Percentiles rank a stretch among this genome's conserved stretches.
These are phyloP conservation scores for Siphlonurus alternatus DNA, from an alignment of 2,888 invertebrate genomes.

Conservation along the genomic window DNA sequence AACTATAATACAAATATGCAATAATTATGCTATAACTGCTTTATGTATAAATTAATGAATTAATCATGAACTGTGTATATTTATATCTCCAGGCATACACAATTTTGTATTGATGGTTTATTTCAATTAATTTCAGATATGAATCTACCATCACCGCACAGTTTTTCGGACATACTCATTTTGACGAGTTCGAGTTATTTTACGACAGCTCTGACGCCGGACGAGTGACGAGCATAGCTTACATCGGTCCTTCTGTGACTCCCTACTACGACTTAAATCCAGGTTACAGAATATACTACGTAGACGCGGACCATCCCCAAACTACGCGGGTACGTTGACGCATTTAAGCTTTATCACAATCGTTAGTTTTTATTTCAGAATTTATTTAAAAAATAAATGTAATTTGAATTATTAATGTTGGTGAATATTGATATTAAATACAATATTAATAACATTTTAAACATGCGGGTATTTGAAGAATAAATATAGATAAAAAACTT, in stretches of 20 bases:
- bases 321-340: slow-evolving; percentile 65
- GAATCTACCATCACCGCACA: slow-evolving; percentile 80
- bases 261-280: slow-evolving; percentile 87
- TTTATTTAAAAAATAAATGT: not conserved
- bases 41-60: too few relatives aligned
- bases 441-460: not conserved
- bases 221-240: slow-evolving; percentile 71
- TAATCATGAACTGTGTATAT: too few relatives aligned
- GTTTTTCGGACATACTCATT: slow-evolving; percentile 89
- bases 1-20: too few relatives aligned
- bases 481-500: not conserved
- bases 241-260: slow-evolving; percentile 87
- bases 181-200: slow-evolving; percentile 84
- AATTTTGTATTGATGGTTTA: not conserved
- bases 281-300: slow-evolving; percentile 87
- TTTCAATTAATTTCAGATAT: slow-evolving; percentile 32
- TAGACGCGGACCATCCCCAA: slow-evolving; percentile 79
- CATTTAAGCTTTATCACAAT: not conserved
- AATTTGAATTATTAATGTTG: too few relatives aligned
- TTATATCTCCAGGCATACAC: too few relatives aligned
- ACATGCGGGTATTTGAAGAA: not conserved
- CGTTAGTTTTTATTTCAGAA: slow-evolving; percentile 1
- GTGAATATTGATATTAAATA: not conserved
- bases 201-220: slow-evolving; percentile 70
- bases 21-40: too few relatives aligned